Conservation (phyloP, 2,888 invertebrate species). For the Baccha elongata region DNA sequence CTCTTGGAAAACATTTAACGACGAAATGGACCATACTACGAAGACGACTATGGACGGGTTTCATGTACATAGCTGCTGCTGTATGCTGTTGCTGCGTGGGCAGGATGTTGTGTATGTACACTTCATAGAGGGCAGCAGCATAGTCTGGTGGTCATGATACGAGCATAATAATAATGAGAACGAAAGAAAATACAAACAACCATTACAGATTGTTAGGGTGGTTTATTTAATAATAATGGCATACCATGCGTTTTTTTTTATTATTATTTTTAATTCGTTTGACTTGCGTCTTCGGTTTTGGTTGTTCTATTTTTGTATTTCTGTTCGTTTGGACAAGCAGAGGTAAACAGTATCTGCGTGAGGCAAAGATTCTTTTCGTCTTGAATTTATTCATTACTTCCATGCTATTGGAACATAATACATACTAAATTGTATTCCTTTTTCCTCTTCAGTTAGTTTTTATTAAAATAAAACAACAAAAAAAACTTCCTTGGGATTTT, state of each 20-base stretch:
- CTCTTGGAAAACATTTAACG: constrained; percentile 2
- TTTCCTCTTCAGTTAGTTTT: constrained; percentile 25
- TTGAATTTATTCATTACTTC: constrained; percentile 70
- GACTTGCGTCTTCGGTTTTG: constrained; percentile 40
- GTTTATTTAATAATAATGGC: constrained; percentile 69
- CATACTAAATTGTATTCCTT: constrained; percentile 6
- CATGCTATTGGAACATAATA: constrained; percentile 59
- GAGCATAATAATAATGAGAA: constrained; percentile 68
- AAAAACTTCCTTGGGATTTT: constrained; percentile 35
- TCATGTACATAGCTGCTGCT: constrained; percentile 13
- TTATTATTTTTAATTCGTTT: constrained; percentile 39
- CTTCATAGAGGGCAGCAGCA: constrained; percentile 38
- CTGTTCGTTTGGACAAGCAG: constrained; percentile 29
- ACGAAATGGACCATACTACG: neutral
- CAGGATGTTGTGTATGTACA: constrained; percentile 43
- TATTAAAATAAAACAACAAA: constrained; percentile 9
- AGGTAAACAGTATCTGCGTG: constrained; percentile 53
- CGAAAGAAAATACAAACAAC: constrained; percentile 12
- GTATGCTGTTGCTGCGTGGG: constrained; percentile 54
- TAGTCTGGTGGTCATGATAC: constrained; percentile 61
- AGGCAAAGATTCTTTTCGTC: constrained; percentile 43
- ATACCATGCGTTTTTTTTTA: constrained; percentile 58
- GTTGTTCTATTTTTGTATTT: constrained; percentile 16
- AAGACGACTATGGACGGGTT: constrained; percentile 42
- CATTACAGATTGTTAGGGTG: constrained; percentile 70